These are phyloP conservation scores for Panulirus ornatus DNA, from an alignment of 1,140 invertebrate genomes.

Conservation along the genomic window DNA sequence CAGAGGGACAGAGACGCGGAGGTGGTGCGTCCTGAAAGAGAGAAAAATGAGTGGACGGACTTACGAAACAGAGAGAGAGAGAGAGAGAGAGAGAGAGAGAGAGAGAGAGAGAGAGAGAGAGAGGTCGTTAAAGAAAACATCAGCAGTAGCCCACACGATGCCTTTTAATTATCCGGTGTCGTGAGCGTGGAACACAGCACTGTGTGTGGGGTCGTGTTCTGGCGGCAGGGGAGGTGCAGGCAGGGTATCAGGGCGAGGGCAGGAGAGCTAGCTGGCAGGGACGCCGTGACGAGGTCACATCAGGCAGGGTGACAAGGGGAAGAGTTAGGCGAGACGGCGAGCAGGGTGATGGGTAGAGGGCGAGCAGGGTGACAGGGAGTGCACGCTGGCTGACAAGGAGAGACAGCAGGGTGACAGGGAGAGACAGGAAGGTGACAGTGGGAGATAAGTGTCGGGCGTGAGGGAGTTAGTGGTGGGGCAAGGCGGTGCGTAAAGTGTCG, in stretches of 20 bases:
- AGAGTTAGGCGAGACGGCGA: not conserved
- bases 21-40: not conserved
- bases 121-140: not conserved
- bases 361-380: constrained; percentile 6
- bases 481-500: not conserved
- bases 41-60: too few relatives aligned
- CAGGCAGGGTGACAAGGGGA: not conserved
- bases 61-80: not conserved
- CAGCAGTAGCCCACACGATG: not conserved
- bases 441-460: not conserved
- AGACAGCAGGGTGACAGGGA: not conserved
- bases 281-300: too few relatives aligned
- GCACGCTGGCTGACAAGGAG: not conserved
- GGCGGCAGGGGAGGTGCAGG: not conserved
- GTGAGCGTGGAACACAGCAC: too few relatives aligned
- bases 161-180: too few relatives aligned
- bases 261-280: not conserved
- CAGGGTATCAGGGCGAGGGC: not conserved
- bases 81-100: not conserved
- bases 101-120: not conserved
- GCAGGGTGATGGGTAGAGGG: not conserved
- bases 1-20: not conserved
- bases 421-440: not conserved
- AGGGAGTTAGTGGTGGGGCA: not conserved
- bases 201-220: too few relatives aligned